These are phyloP conservation scores for Nycticryphes semicollaris DNA, from an alignment of 2,113 vertebrate genomes.

Conservation along the genomic window DNA sequence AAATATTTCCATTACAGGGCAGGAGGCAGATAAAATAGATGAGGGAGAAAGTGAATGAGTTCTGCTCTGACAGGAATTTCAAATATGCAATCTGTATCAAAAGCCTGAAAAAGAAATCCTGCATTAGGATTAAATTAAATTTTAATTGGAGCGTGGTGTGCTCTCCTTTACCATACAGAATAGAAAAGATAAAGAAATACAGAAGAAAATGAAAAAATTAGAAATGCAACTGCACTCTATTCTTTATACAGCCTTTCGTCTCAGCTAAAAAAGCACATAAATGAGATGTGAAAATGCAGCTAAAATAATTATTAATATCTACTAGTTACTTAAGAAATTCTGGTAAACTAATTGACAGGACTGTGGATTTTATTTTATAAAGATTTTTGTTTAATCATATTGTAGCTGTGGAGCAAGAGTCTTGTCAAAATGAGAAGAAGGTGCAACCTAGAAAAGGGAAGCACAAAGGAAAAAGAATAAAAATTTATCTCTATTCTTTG, in stretches of 20 bases:
- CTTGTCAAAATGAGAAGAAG: neutral
- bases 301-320: neutral
- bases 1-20: neutral
- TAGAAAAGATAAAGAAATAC: neutral
- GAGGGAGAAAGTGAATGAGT: neutral
- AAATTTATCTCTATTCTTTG: neutral
- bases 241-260: neutral
- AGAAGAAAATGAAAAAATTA: neutral
- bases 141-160: neutral
- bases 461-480: neutral
- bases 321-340: neutral
- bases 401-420: neutral
- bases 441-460: neutral
- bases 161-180: neutral
- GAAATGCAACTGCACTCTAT: neutral
- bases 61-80: neutral
- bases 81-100: neutral
- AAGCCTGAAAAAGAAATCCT: neutral
- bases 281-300: neutral
- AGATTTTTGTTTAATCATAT: neutral
- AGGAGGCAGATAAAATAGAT: neutral
- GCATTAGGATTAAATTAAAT: neutral
- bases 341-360: neutral
- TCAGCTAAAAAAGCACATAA: neutral
- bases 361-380: neutral